Base-by-base conservation (phyloP, 2,113 vertebrate genomes). In the Platysteira castanea region DNA sequence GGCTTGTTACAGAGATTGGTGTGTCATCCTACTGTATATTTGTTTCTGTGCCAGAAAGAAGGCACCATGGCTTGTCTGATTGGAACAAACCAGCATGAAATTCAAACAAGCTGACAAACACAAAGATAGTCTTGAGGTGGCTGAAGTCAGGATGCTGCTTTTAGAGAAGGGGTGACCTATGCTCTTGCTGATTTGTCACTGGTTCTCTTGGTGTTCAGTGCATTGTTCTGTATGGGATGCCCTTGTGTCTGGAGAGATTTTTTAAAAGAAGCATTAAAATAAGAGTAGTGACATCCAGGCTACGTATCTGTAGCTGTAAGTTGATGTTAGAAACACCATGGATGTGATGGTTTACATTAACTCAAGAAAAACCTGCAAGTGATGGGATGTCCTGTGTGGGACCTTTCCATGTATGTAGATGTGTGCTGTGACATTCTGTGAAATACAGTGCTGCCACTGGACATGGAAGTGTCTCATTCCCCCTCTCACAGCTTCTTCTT, bases 391-490 rank as follows among this genome's bases (percentile, higher is more conserved):
- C 33, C 59, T 49, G 12, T 30, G 68, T 27, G 49, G 14, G 44
- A 14, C 41, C 60, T 76, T 80, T 41, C 57, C 31, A 16, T 4
- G 1, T 8, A 1, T 1, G 3, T 18, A 16, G n/a, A 9, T 1
- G 1, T 50, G 30, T 78, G 56, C 56, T 52, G 20, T 47, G 84
- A 17, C 44, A 6, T 39, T 63, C 31, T 52, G 41, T 47, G 70
- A 49, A 26, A 13, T 20, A 15, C 2, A 2, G n/a, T 59, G 59
- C 87, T 88, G 80, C 41, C 1, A 0, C 1, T 69, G 41, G 28
- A 27, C 3, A 0, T 13, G 30, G 26, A 47, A 30, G 26, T 37
- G 5, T 75, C 73, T 84, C 0, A 0, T 37, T 85, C 4, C 20
- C 46, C 19, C 19, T 79, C 2, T 6, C 27, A 42, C 1, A 2